phyloP scores from a whole-genome alignment of 2,797 vertebrate genomes.

The Apogon talboti region DNA sequence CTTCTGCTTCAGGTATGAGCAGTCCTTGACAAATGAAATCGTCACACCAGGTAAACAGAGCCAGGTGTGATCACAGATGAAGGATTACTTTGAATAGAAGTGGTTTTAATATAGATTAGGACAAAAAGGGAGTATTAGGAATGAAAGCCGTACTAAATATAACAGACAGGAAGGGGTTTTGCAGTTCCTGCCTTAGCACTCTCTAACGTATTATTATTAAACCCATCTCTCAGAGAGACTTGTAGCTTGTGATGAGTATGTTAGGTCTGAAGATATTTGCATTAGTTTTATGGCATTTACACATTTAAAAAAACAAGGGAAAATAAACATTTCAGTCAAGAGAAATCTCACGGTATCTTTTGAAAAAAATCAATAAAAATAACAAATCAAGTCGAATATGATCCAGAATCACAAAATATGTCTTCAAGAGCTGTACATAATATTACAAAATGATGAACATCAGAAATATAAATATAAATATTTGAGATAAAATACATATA shows the following conservation, averaged over 20 bases:
- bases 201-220: slow-evolving; percentile 34
- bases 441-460: too few relatives aligned
- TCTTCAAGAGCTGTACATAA: too few relatives aligned
- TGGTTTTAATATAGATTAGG: slow-evolving; percentile 31
- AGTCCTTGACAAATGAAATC: slow-evolving; percentile 51
- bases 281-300: not conserved
- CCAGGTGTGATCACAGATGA: slow-evolving; percentile 28
- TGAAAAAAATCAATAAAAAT: slow-evolving; percentile 1
- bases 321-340: slow-evolving; percentile 7
- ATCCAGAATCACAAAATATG: too few relatives aligned
- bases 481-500: too few relatives aligned
- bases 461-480: too few relatives aligned
- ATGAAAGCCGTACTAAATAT: slow-evolving; percentile 6
- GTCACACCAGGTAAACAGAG: slow-evolving; percentile 42
- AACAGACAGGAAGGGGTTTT: slow-evolving; percentile 10
- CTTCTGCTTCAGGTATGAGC: slow-evolving; percentile 32
- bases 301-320: slow-evolving; percentile 17
- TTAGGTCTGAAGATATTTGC: slow-evolving; percentile 19
- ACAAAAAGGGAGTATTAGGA: slow-evolving; percentile 14
- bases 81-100: slow-evolving; percentile 23
- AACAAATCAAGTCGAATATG: too few relatives aligned
- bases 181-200: slow-evolving; percentile 14
- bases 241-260: slow-evolving; percentile 5
- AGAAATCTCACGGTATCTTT: not conserved
- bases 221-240: slow-evolving; percentile 34